These are phyloP conservation scores for Valencia hispanica DNA, from an alignment of 2,797 vertebrate genomes.

Conservation along the genomic window DNA sequence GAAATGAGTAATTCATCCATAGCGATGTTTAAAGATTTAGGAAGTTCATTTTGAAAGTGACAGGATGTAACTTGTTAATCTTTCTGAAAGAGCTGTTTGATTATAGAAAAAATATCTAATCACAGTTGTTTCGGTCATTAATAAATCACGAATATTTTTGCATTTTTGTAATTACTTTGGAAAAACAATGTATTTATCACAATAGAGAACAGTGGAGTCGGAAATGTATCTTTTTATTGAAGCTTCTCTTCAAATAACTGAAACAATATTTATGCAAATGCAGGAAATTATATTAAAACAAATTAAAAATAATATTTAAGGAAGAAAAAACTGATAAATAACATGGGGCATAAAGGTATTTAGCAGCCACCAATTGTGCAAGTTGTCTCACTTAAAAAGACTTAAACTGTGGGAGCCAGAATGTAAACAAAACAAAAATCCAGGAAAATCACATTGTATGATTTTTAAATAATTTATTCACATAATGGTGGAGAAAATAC, in stretches of 20 bases:
- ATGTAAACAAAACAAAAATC: no score
- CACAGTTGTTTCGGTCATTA: neutral
- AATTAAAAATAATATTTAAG: no score
- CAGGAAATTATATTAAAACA: neutral
- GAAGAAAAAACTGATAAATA: no score
- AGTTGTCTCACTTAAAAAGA: no score
- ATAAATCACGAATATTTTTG: neutral
- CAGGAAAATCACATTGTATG: no score
- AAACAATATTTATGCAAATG: neutral
- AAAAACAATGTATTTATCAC: neutral
- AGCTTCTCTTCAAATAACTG: neutral
- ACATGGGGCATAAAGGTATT: no score
- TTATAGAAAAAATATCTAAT: neutral
- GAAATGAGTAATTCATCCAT: neutral
- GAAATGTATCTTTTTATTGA: no score
- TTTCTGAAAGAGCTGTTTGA: neutral
- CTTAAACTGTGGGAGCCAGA: no score
- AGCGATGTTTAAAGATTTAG: neutral
- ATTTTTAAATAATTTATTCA: no score
- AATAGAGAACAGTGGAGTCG: neutral
- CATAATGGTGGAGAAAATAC: no score
- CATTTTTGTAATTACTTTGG: neutral
- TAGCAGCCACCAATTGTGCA: no score
- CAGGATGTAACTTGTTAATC: neutral
- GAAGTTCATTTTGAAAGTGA: neutral